phyloP scores from a whole-genome alignment of 2,113 vertebrate species.

The Hypocryptadius cinnamomeus region DNA sequence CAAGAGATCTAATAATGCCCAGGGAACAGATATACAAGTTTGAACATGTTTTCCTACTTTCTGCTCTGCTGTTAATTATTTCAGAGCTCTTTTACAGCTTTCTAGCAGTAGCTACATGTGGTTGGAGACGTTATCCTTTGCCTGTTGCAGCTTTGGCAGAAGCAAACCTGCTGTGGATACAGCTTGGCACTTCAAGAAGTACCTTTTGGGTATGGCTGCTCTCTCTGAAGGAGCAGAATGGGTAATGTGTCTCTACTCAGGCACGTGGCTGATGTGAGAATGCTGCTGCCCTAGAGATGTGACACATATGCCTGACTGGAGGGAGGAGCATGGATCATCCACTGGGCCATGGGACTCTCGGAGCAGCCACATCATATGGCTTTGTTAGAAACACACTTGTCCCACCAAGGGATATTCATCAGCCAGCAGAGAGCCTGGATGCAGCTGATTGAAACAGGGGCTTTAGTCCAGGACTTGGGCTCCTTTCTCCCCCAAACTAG shows the following conservation, averaged over 20 bases:
- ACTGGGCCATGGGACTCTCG: background rate
- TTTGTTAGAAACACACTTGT: background rate
- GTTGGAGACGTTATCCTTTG: background rate
- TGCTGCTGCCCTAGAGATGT: background rate
- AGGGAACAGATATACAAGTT: background rate
- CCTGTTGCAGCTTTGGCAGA: background rate
- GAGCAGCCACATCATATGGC: accelerated
- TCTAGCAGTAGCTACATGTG: background rate
- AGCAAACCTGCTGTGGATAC: background rate
- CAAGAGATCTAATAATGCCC: background rate
- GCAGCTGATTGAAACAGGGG: background rate
- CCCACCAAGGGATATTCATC: background rate
- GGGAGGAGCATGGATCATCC: accelerated
- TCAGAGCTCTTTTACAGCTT: background rate
- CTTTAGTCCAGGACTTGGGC: background rate
- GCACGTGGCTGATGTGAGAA: background rate
- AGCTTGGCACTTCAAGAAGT: background rate
- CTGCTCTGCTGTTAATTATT: background rate
- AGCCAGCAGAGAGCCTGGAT: background rate
- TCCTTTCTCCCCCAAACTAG: background rate
- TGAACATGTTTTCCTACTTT: background rate
- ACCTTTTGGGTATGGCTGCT: background rate
- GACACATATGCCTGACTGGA: accelerated
- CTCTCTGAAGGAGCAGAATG: background rate
- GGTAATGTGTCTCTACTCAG: background rate